Evolutionary conservation across 2,888 invertebrate species (phyloP).

Genomic region (Fissipunctia ypsillon): DNA sequence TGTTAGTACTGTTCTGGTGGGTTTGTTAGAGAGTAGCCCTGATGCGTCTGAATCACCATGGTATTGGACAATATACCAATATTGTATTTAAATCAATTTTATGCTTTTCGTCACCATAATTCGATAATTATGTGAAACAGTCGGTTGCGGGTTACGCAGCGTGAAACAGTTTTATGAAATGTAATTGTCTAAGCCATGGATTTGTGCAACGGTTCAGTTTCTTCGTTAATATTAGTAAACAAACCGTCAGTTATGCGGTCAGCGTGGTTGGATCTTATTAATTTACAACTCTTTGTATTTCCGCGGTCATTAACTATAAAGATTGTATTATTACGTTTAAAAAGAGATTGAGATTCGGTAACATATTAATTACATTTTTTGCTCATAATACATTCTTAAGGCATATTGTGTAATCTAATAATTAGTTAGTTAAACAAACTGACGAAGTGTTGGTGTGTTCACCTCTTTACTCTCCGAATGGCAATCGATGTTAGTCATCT

Average conservation of each 20-base stretch:
- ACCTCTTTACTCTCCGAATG: not conserved
- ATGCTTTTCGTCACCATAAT: conserved; percentile 70
- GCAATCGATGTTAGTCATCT: not conserved
- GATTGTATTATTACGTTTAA: not conserved
- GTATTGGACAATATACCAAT: conserved; percentile 35
- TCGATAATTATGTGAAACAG: conserved; percentile 62
- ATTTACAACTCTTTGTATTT: conserved; percentile 35
- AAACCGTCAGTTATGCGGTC: conserved; percentile 59
- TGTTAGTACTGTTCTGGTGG: not conserved
- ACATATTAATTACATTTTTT: not conserved
- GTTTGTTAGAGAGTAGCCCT: not conserved
- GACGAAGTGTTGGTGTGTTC: not conserved
- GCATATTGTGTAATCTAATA: not conserved
- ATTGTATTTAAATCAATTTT: conserved; percentile 65
- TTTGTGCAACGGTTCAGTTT: conserved; percentile 64
- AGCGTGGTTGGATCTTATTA: conserved; percentile 23
- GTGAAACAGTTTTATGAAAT: conserved; percentile 69
- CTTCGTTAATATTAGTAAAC: conserved; percentile 61
- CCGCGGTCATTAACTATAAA: conserved; percentile 30
- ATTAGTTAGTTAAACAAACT: not conserved
- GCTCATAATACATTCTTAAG: not conserved
- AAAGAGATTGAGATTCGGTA: conserved; percentile 2
- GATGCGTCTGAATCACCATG: not conserved
- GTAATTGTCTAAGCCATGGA: conserved; percentile 65
- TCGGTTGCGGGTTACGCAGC: conserved; percentile 65